phyloP scores from a whole-genome alignment of 2,888 invertebrate species.

The Carterocephalus palaemon region DNA sequence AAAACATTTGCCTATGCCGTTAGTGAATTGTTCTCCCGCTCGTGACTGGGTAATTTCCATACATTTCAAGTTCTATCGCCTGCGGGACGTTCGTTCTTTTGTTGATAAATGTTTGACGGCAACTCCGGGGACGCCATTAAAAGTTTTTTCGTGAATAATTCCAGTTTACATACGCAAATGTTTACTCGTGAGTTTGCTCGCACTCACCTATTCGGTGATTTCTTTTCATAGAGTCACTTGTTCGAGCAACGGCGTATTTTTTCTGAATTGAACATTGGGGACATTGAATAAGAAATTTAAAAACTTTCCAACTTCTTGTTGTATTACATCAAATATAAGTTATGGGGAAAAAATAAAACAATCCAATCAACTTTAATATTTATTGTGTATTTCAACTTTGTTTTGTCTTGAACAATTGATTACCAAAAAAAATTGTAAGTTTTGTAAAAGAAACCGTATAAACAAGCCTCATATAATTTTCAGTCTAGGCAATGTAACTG shows the following conservation, averaged over 20 bases:
- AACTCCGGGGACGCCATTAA: conserved; percentile 79
- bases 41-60: conserved; percentile 79
- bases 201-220: conserved; percentile 77
- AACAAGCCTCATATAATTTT: no score
- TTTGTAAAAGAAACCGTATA: no score
- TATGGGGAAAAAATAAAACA: no score
- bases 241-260: conserved; percentile 63
- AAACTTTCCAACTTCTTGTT: conserved; percentile 48
- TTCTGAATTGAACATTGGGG: conserved; percentile 56
- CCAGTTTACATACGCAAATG: conserved; percentile 79
- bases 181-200: conserved; percentile 75
- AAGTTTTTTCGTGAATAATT: conserved; percentile 79
- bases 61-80: conserved; percentile 79
- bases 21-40: conserved; percentile 78
- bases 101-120: conserved; percentile 80
- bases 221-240: conserved; percentile 72
- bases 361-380: conserved; percentile 17
- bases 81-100: conserved; percentile 79
- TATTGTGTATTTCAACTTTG: not conserved
- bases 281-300: conserved; percentile 71
- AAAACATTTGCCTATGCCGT: conserved; percentile 78
- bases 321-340: conserved; percentile 6
- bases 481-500: no score
- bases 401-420: no score
- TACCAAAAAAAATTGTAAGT: no score